Evolutionary conservation across 2,113 vertebrate species (phyloP).

Genomic region (Brachionichthys hirsutus): DNA sequence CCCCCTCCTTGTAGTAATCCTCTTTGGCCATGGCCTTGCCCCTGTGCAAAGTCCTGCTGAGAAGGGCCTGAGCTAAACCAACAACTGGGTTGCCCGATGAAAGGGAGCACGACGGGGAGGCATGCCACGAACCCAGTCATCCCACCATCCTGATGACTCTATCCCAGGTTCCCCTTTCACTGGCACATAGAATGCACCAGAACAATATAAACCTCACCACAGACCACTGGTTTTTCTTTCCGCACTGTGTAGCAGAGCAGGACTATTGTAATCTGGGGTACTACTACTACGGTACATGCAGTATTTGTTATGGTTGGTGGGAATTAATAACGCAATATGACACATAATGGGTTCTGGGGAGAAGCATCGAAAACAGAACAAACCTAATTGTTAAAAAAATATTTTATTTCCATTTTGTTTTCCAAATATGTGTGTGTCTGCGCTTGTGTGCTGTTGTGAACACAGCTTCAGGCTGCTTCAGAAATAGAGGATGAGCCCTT

Average conservation of each 20-base stretch:
- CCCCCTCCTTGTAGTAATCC: constrained; percentile 60
- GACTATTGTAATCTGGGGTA: constrained; percentile 23
- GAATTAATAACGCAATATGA: constrained; percentile 24
- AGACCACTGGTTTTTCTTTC: constrained; percentile 41
- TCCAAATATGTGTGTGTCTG: constrained; percentile 7
- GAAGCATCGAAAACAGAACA: constrained; percentile 26
- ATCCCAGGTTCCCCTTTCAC: constrained; percentile 61
- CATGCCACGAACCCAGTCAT: constrained; percentile 58
- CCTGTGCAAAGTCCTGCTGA: constrained; percentile 69
- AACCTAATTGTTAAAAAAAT: constrained; percentile 1
- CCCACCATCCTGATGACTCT: constrained; percentile 66
- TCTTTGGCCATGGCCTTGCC: constrained; percentile 55
- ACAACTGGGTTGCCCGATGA: constrained; percentile 74
- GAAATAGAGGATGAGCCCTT: constrained; percentile 28
- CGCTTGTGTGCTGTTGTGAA: constrained; percentile 8
- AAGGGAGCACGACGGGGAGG: constrained; percentile 61
- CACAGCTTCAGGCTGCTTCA: constrained; percentile 8
- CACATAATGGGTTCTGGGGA: constrained; percentile 23
- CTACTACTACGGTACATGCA: neutral
- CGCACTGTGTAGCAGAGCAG: constrained; percentile 41
- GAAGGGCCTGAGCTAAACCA: constrained; percentile 73
- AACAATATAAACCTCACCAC: constrained; percentile 39
- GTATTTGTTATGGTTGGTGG: neutral
- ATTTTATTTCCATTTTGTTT: constrained; percentile 2
- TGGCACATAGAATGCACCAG: constrained; percentile 30